Conservation (phyloP, 2,113 vertebrate genomes). For the Actinemys pallida region DNA sequence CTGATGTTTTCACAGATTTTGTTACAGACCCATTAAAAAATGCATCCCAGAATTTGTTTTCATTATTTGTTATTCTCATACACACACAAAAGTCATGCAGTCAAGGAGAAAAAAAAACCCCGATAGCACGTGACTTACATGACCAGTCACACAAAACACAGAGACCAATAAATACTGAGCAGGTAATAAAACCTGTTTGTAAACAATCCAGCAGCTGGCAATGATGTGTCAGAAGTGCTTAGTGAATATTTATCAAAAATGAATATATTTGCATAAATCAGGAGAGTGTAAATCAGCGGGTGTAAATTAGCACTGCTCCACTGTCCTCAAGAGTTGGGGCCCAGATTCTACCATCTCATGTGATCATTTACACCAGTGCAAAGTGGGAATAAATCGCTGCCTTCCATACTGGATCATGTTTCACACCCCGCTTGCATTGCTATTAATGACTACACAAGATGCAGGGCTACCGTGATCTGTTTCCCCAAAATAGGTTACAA, state of each 20-base stretch:
- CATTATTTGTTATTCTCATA: conserved; percentile 24
- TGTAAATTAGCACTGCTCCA: no score
- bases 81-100: conserved; percentile 47
- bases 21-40: not conserved
- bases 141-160: conserved; percentile 60
- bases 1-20: rapidly evolving
- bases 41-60: not conserved
- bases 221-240: conserved; percentile 45
- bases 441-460: no score
- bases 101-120: conserved; percentile 60
- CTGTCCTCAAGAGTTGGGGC: no score
- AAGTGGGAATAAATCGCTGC: no score
- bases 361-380: no score
- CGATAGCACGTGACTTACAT: not conserved
- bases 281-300: not conserved
- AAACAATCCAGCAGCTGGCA: conserved; percentile 59
- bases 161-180: conserved; percentile 70
- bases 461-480: not conserved
- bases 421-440: no score
- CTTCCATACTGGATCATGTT: no score
- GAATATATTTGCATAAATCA: conserved; percentile 51
- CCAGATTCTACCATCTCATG: no score
- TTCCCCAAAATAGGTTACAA: not conserved
- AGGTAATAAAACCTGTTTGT: conserved; percentile 69
- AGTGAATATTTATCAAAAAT: conserved; percentile 46